phyloP scores from a whole-genome alignment of 2,113 vertebrate genomes.

The Cervus canadensis region DNA sequence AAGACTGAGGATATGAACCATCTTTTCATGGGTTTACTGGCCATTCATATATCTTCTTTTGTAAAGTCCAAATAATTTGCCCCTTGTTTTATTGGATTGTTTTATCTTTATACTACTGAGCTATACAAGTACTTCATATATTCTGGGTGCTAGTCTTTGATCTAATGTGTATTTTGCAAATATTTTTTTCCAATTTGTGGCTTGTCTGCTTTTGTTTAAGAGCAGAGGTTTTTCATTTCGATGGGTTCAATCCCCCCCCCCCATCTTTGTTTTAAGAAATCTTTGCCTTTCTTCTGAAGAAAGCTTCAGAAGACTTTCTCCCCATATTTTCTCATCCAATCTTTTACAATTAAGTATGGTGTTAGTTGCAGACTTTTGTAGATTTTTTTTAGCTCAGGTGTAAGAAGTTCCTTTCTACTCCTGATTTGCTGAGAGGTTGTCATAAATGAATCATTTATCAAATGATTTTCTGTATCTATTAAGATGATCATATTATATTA shows the following conservation, averaged over 20 bases:
- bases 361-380: background rate
- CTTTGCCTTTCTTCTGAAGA: background rate
- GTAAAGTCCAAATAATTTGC: background rate
- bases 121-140: background rate
- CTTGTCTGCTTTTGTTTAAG: background rate
- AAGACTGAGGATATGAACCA: background rate
- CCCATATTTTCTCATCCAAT: background rate
- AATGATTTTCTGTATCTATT: background rate
- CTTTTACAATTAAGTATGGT: background rate
- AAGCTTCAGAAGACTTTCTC: background rate
- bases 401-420: background rate
- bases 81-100: background rate
- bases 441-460: background rate
- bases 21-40: background rate
- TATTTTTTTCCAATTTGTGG: background rate
- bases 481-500: background rate
- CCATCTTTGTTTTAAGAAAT: conserved; percentile 24
- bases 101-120: background rate
- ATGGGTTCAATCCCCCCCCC: background rate
- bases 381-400: background rate
- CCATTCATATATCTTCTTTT: background rate
- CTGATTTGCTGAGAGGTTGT: conserved; percentile 2
- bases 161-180: conserved; percentile 11
- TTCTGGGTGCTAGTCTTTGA: background rate
- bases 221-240: background rate